Percentiles rank a stretch among this genome's conserved stretches.
Conservation (phyloP, 2,797 vertebrate species). For the Coreius guichenoti region DNA sequence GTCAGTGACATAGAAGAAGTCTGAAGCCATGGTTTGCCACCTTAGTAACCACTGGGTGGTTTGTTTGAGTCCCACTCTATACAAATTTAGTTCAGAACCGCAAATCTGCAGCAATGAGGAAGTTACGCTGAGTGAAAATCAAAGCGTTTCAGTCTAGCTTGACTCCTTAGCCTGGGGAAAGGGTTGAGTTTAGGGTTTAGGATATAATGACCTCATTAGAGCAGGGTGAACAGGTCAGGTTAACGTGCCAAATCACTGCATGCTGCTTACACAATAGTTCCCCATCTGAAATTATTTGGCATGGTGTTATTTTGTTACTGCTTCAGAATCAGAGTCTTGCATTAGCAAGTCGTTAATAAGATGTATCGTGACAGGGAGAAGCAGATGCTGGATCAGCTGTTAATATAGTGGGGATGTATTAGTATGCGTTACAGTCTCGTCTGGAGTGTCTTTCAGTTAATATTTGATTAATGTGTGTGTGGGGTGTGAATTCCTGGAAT, state of each 20-base stretch:
- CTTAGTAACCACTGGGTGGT: constrained; percentile 13
- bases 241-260: constrained; percentile 8
- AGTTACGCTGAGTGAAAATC: background rate
- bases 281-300: background rate
- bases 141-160: background rate
- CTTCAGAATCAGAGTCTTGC: background rate
- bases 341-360: background rate
- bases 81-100: constrained; percentile 2
- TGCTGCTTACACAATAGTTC: background rate
- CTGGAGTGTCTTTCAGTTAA: constrained; percentile 45
- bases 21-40: background rate
- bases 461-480: constrained; percentile 51
- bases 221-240: background rate
- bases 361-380: background rate
- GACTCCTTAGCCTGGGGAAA: constrained; percentile 15
- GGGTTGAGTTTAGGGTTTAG: constrained; percentile 28
- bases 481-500: constrained; percentile 54
- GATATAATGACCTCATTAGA: constrained; percentile 27
- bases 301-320: constrained; percentile 4
- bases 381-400: constrained; percentile 4
- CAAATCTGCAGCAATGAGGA: constrained; percentile 10
- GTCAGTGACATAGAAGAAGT: background rate
- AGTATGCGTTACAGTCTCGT: background rate
- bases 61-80: constrained; percentile 4
- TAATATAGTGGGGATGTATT: background rate